Conservation (phyloP, 30 jellyfish, hydroid and myxozoan species). For the Turritopsis rubra region DNA sequence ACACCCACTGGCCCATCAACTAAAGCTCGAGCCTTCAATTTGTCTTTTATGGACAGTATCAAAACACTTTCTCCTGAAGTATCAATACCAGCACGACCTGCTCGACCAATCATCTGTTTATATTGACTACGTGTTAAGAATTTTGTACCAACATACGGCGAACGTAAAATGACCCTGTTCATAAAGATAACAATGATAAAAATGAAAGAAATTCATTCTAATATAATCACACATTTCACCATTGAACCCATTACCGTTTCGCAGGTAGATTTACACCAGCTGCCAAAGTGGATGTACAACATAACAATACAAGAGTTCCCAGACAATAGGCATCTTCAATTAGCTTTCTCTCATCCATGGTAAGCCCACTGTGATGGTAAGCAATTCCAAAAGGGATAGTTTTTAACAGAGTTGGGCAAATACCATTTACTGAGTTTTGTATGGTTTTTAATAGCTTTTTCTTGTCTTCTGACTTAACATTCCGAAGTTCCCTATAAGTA, state of each 20-base stretch:
- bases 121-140: slow-evolving; percentile 67
- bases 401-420: slow-evolving; percentile 56
- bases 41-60: slow-evolving; percentile 63
- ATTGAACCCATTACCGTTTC: slow-evolving; percentile 37
- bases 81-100: slow-evolving; percentile 98
- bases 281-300: slow-evolving; percentile 98
- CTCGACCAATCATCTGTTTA: slow-evolving; percentile 98
- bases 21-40: slow-evolving; percentile 42
- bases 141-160: slow-evolving; percentile 76
- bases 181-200: not conserved
- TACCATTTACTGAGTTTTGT: slow-evolving; percentile 46
- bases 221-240: not conserved
- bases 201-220: not conserved
- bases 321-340: slow-evolving; percentile 93
- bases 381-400: slow-evolving; percentile 93
- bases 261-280: slow-evolving; percentile 99
- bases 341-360: slow-evolving; percentile 87
- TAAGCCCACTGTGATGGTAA: slow-evolving; percentile 93
- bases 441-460: slow-evolving; percentile 44
- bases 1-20: slow-evolving; percentile 58
- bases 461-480: slow-evolving; percentile 38
- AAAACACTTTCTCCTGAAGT: slow-evolving; percentile 89
- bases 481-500: slow-evolving; percentile 35
- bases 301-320: slow-evolving; percentile 70
- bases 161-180: slow-evolving; percentile 73